Conservation (phyloP, 2,888 invertebrate species). For the Toxonevra muliebris region DNA sequence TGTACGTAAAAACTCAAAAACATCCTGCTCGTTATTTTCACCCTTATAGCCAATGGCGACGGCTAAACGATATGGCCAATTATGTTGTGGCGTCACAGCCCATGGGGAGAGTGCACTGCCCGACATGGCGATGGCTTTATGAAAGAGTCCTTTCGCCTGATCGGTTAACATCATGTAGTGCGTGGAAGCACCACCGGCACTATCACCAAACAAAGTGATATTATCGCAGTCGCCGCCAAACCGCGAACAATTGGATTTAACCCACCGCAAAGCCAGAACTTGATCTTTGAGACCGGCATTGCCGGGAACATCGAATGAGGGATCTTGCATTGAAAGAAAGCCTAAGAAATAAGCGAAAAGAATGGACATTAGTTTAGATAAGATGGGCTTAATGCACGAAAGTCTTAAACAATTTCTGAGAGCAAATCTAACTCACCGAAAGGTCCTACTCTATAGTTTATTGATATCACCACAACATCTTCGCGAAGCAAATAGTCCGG, state of each 20-base stretch:
- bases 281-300: slow-evolving; percentile 69
- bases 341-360: slow-evolving; percentile 53
- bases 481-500: slow-evolving; percentile 66
- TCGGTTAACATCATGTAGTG: slow-evolving; percentile 67
- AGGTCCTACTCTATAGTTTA: slow-evolving; percentile 67
- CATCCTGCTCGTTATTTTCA: slow-evolving; percentile 53
- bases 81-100: slow-evolving; percentile 59
- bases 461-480: slow-evolving; percentile 66
- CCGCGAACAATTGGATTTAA: slow-evolving; percentile 66
- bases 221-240: slow-evolving; percentile 68
- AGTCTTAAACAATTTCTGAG: neutral
- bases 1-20: slow-evolving; percentile 60
- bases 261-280: slow-evolving; percentile 67
- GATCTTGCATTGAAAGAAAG: slow-evolving; percentile 66
- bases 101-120: slow-evolving; percentile 60
- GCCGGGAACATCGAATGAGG: slow-evolving; percentile 66
- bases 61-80: slow-evolving; percentile 61
- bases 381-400: neutral
- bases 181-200: slow-evolving; percentile 67
- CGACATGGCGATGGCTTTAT: slow-evolving; percentile 64
- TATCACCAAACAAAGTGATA: slow-evolving; percentile 68
- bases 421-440: slow-evolving; percentile 52
- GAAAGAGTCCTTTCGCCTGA: slow-evolving; percentile 63
- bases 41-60: slow-evolving; percentile 58
- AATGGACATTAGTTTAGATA: neutral